A percentile compares a stretch with the other conserved stretches of the same genome.
These are phyloP conservation scores for Synergus umbraculus DNA, from an alignment of 2,888 invertebrate species.

Conservation along the genomic window DNA sequence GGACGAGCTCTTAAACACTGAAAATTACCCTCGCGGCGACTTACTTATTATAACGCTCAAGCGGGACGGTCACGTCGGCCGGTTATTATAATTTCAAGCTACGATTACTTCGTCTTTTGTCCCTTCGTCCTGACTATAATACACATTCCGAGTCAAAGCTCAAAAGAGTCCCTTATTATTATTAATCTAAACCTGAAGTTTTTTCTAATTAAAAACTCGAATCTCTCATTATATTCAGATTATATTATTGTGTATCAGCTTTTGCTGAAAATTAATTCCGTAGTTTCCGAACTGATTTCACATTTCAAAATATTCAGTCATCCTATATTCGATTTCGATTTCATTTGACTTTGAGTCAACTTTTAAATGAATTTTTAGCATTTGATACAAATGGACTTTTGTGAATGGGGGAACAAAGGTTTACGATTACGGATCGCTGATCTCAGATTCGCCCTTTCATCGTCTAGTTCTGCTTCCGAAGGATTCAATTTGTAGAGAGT, in stretches of 20 bases:
- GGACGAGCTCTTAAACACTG: constrained; percentile 74
- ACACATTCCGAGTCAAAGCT: constrained; percentile 61
- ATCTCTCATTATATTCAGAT: neutral
- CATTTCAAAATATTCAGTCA: no score
- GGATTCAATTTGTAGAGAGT: constrained; percentile 73
- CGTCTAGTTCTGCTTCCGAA: constrained; percentile 69
- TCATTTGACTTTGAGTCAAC: no score
- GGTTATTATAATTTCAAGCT: constrained; percentile 74
- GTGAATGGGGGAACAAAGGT: constrained; percentile 61
- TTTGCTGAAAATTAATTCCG: no score
- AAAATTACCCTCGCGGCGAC: constrained; percentile 72
- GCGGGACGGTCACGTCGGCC: constrained; percentile 59
- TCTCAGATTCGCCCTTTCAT: constrained; percentile 70
- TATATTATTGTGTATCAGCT: neutral
- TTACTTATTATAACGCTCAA: constrained; percentile 70
- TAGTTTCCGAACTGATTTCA: no score
- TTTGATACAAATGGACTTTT: neutral
- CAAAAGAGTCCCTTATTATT: constrained; percentile 67
- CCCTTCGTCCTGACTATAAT: constrained; percentile 55
- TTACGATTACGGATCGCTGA: constrained; percentile 71
- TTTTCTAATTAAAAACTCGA: neutral
- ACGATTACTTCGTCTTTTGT: constrained; percentile 74
- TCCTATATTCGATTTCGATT: no score
- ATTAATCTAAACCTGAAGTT: constrained; percentile 59
- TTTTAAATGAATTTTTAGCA: neutral